Base-by-base conservation (phyloP, 1,140 invertebrate species). In the Adelges cooleyi region DNA sequence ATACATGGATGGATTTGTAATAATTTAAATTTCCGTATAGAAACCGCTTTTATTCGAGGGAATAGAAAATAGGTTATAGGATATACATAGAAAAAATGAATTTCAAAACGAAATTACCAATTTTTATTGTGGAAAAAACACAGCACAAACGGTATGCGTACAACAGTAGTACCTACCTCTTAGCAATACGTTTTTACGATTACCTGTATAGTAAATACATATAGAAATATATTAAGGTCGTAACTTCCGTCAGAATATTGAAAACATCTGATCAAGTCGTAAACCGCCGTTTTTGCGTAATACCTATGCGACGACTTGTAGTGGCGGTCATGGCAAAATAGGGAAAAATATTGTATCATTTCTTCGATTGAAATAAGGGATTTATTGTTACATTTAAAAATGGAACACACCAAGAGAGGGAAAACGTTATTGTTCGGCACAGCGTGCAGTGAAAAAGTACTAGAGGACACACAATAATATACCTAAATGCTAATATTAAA, bases 191-290 rank as follows among this genome's bases (percentile, higher is more conserved):
- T 44, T 59, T 59, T 40, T 59, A 59, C 38, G 36, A 40, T 42
- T 59, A 59, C 54, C 54, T 59, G 54, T 59, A 56, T 49, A n/a
- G 23, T 27, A 5, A 33, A 33, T 33, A 11, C 11, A 33, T 33
- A 33, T 33, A 33, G 11, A 33, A 33, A 25, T 46, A 20, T 25
- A 20, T 15, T 25, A 50, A 9, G n/a, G 54, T 59, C 54, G 38
- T 59, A 59, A 59, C 54, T 33, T 59, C 38, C 23, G 40, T 25
- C 20, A 38, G n/a, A 59, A 59, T 59, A 59, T 59, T 59, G 54
- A 59, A 54, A 25, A 44, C 54, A 59, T 59, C 54, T 59, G 54
- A 59, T 59, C 22, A 59, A 59, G 54, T 59, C 54, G 54, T 59
- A 59, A 59, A 59, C 42, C n/a, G 38, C 23, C 44, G 54, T 25